Conservation (phyloP, 2,797 vertebrate genomes). For the Jordanella pulchra region DNA sequence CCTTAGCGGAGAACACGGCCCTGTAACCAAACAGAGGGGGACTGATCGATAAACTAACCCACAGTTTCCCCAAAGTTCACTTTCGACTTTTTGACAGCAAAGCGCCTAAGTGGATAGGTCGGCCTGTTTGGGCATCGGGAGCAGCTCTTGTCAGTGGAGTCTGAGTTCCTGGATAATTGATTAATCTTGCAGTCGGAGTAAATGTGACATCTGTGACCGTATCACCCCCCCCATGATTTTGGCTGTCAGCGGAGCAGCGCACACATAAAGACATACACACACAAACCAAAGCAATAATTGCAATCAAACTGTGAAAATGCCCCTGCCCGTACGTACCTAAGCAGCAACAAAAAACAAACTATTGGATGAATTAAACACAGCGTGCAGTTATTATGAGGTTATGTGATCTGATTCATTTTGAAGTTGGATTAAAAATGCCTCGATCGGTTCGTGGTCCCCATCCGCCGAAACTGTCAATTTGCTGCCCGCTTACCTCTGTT, state of each 20-base stretch:
- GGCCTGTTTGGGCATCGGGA: conserved; percentile 23
- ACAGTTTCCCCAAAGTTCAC: conserved; percentile 77
- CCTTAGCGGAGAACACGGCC: conserved; percentile 43
- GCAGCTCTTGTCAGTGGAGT: conserved; percentile 31
- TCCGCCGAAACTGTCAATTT: not conserved
- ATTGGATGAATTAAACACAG: conserved; percentile 29
- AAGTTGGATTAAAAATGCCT: conserved; percentile 72
- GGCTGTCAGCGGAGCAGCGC: conserved; percentile 67
- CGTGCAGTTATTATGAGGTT: conserved; percentile 43
- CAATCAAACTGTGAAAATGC: conserved; percentile 8
- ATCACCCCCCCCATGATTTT: conserved; percentile 63
- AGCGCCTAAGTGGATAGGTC: conserved; percentile 29
- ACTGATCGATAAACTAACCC: conserved; percentile 64
- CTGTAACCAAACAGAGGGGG: conserved; percentile 18
- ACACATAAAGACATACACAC: not conserved
- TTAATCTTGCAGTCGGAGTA: conserved; percentile 59
- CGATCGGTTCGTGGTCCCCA: conserved; percentile 40
- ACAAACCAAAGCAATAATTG: conserved; percentile 38
- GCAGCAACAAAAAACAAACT: not conserved
- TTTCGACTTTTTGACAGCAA: conserved; percentile 62
- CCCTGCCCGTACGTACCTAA: not conserved
- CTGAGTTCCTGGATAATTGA: conserved; percentile 63
- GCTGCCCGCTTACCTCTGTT: conserved; percentile 85
- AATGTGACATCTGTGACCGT: conserved; percentile 72
- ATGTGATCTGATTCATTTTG: conserved; percentile 71